Evolutionary conservation across 2,113 vertebrate genomes (phyloP), one percentile per base, ranked within the genome.

Genomic region (Sarotherodon lohbergeri): DNA sequence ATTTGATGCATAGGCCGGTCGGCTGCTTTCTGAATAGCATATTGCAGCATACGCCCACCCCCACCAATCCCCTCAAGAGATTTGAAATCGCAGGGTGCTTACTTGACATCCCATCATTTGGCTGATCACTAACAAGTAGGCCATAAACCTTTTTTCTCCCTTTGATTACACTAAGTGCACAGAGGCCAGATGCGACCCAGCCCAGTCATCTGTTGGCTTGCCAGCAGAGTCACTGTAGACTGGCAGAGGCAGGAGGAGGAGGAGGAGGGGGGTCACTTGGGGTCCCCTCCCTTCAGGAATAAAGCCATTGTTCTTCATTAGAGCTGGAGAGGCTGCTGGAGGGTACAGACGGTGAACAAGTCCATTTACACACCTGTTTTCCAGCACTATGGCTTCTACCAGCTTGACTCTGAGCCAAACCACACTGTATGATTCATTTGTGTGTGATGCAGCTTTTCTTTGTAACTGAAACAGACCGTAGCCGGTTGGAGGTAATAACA

Each of bases 131-230:
- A 94, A 94, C 95, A 95, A 95, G 91, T 93, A 89, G 91, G 90
- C 91, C 93, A 86, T 89, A 92, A 94, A 92, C 85, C 92, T 93
- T 94, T 95, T 90, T 92, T 93, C 89, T 89, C 87, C 86, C 91
- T 95, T 95, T 94, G 94, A 96, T 95, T 95, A 95, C 93, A 93
- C 94, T 95, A 95, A 96, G 95, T 94, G 94, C 95, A 94, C 91
- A 54, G 89, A 94, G 93, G 92, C 93, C 95, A 96, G 95, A 96
- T 95, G 95, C 87, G 87, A 91, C 93, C 86, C 90, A 80, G 88
- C 89, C 91, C 87, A 89, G 93, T 94, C 94, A 95, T 94, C 92
- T 94, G 94, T 92, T 63, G 86, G 87, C 83, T 85, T 61, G 91
- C 82, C 91, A 89, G 82, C 86, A 86, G 78, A 80, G 87, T 73